Percentiles rank a stretch among this genome's conserved stretches.
Evolutionary conservation across 2,113 vertebrate species (phyloP).

Genomic region (Apus apus): DNA sequence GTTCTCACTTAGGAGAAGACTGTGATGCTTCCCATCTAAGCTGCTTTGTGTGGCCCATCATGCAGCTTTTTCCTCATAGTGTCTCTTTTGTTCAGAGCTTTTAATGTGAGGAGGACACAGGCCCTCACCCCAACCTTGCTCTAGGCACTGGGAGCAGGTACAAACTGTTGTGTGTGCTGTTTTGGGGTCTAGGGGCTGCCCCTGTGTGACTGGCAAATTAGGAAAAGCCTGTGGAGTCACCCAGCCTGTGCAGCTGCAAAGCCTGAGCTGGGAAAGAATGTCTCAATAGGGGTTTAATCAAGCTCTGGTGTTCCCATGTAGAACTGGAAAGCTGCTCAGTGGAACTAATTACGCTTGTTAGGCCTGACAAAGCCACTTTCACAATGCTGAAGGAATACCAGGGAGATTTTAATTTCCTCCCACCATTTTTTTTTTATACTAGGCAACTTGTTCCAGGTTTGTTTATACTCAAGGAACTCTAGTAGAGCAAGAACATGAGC

Average conservation of each 20-base stretch:
- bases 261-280: not conserved
- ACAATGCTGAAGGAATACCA: not conserved
- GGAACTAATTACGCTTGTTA: constrained; percentile 26
- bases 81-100: not conserved
- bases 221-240: not conserved
- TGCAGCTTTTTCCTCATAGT: accelerated
- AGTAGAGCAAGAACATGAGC: not conserved
- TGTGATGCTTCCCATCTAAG: not conserved
- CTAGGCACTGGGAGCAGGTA: not conserved
- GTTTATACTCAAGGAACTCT: not conserved
- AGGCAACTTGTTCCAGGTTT: not conserved
- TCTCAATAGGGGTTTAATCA: not conserved
- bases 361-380: not conserved
- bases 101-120: accelerated
- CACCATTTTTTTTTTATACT: not conserved
- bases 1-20: not conserved
- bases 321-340: constrained; percentile 6
- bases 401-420: not conserved
- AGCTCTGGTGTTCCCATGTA: not conserved
- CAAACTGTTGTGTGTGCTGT: not conserved
- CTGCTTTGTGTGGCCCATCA: not conserved
- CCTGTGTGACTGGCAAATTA: not conserved
- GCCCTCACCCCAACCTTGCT: not conserved
- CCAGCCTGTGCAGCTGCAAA: not conserved
- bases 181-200: not conserved